These are phyloP conservation scores for Cephus spinipes DNA, from an alignment of 2,888 invertebrate genomes.

Conservation along the genomic window DNA sequence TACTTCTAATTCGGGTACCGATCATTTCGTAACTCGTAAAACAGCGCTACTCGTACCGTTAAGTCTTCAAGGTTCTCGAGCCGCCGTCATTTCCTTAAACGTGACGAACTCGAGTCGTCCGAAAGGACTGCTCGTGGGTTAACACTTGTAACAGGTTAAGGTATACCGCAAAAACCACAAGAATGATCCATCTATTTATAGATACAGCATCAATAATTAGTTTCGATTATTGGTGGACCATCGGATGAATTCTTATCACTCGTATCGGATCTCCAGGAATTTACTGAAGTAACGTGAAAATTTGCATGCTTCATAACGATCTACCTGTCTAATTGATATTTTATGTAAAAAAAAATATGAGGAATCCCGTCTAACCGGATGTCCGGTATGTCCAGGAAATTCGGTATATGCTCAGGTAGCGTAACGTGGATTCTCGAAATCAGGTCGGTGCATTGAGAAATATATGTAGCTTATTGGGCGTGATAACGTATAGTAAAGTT, in stretches of 20 bases:
- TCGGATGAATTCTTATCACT: background rate
- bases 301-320: background rate
- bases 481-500: background rate
- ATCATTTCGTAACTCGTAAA: background rate
- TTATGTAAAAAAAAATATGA: background rate
- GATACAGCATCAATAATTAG: background rate
- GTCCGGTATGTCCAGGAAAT: constrained; percentile 43
- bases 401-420: constrained; percentile 27
- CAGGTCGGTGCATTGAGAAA: background rate
- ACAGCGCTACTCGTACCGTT: background rate
- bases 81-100: background rate
- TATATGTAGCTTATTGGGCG: background rate
- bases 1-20: background rate
- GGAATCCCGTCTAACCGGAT: constrained; percentile 33
- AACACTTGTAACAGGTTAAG: background rate
- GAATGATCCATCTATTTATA: background rate
- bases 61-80: background rate
- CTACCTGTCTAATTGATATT: background rate
- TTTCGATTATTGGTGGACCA: background rate
- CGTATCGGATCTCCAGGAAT: background rate
- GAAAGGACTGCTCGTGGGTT: background rate
- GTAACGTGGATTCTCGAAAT: constrained; percentile 25
- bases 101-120: background rate
- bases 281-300: background rate
- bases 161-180: background rate